Evolutionary conservation across 2,113 vertebrate genomes (phyloP), one percentile per base, ranked within the genome.

Genomic region (Asarcornis scutulata): DNA sequence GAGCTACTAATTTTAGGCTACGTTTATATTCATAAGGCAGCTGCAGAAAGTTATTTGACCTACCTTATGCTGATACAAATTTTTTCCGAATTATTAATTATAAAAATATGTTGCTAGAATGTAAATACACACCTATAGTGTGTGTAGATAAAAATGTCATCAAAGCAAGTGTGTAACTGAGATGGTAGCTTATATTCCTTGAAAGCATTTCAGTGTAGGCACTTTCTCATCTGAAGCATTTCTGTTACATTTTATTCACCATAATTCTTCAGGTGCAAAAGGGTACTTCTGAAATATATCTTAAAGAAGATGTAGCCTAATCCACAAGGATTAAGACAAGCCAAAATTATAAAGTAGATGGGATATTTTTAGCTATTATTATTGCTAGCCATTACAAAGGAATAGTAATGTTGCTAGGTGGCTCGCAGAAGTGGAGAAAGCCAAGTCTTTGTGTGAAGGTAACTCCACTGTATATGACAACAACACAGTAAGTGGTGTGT

Each of bases 401-500:
- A 68, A 38, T 38, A 38, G 38, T 38, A 38, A 38, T 38, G 38
- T 38, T 38, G 13, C 2, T 16, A 48, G 13, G 2, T 58, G 15
- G 3, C 9, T 69, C 2, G 0, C 8, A 74, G n/a, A 42, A 0
- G 1, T 14, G 13, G 5, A 69, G 26, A 79, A 83, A 59, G 3
- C 1, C 22, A 38, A 85, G 21, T 27, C 2, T 7, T 55, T 60
- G 7, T 3, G 2, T 29, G 29, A 74, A 77, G 23, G 2, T 1
- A 9, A 4, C 4, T 78, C 20, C 5, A 16, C 8, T 59, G 3
- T 12, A 53, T 71, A 53, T 2, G 1, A 27, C 4, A 62, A 8
- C 7, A 42, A 42, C 13, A 71, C 38, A 38, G 1, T 44, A 84
- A 58, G 18, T 31, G 12, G 15, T 2, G 4, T 14, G 18, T 20